Evolutionary conservation across 1,140 invertebrate genomes (phyloP), one percentile per base, ranked within the genome.

Genomic region (Hormaphis cornu): DNA sequence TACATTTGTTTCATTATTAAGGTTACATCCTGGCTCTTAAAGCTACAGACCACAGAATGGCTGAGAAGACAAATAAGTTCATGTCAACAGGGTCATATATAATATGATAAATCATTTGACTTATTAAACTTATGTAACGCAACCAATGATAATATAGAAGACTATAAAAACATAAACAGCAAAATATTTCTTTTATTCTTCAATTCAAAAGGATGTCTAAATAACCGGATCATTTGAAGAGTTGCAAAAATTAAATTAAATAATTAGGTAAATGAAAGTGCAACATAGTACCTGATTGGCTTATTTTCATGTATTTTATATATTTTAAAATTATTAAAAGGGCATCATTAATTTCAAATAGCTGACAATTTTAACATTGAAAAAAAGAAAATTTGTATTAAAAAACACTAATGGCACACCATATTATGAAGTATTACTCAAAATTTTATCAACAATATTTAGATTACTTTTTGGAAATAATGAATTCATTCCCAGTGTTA

Each of bases 1-100:
- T 82, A 84, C 48, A 91, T 94, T 76, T 88, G 87, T 76, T 77
- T 78, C 10, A 78, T 83, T 66, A 76, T 93, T 33, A 86, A 84
- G 74, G 77, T 87, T 46, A 78, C 81, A 10, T 87, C 86, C 73
- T 78, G 80, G 54, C 80, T 81, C 61, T 80, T 78, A 50, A 81
- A 77, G 70, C 78, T 82, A 69, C 81, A 83, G 18, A 78, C 89
- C 3, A 79, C 94, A 0, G 78, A 83, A 37, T 94, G 91, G 90
- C 73, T 94, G 0, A 80, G 83, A 73, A 82, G 85, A 75, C 83
- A 88, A 74, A 84, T 81, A n/a, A n/a, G n/a, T n/a, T n/a, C 72
- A 58, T 12, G 77, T 87, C 14, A 83, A 90, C 30, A 81, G 83
- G 18, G 90, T 87, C 0, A 78, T 91, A 35, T 72, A 77, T n/a